phyloP scores from a whole-genome alignment of 2,113 vertebrate genomes.

The Callospermophilus lateralis region DNA sequence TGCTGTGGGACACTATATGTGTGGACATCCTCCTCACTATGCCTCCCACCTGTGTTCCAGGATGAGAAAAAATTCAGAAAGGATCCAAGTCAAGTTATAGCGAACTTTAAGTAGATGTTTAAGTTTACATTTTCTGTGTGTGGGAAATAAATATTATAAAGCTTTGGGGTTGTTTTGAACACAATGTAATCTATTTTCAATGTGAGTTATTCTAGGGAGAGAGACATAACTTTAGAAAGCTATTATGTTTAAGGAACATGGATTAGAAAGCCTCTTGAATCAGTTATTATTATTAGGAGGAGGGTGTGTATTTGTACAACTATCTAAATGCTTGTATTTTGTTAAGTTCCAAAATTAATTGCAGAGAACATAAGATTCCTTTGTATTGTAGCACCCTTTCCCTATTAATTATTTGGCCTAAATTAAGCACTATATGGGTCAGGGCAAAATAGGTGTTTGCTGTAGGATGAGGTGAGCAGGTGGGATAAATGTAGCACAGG shows the following conservation, averaged over 20 bases:
- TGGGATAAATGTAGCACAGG: too few relatives aligned
- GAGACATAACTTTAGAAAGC: neutral
- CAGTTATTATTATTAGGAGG: neutral
- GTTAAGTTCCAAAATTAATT: neutral
- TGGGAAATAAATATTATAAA: neutral
- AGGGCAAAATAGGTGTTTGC: neutral
- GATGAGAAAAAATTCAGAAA: neutral
- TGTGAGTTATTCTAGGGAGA: neutral
- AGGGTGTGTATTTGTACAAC: neutral
- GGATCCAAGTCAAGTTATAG: neutral
- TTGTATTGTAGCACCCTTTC: neutral
- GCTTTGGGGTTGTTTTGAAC: neutral
- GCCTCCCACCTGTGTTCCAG: neutral
- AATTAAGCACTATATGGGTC: neutral
- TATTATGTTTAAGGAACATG: neutral
- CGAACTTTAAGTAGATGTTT: neutral
- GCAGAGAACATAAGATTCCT: neutral
- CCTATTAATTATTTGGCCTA: neutral
- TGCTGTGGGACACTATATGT: too few relatives aligned
- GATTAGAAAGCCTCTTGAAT: too few relatives aligned
- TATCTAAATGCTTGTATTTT: neutral
- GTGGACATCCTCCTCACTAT: too few relatives aligned
- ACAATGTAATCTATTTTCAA: neutral
- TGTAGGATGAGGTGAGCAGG: too few relatives aligned
- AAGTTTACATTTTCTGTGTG: neutral